Conservation (phyloP, 2,888 invertebrate genomes). For the Lasius fuliginosus region DNA sequence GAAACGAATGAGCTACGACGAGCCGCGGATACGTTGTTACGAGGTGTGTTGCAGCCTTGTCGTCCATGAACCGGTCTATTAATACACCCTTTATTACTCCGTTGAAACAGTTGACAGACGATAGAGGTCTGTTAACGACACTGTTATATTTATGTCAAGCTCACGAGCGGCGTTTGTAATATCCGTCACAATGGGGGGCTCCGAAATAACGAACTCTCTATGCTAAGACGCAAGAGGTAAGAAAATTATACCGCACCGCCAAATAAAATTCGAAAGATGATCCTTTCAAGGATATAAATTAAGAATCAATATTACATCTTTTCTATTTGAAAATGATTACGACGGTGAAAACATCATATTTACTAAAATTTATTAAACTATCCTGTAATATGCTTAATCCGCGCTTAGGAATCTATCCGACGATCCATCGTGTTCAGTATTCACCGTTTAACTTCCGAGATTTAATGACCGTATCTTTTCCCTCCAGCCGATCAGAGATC, state of each 20-base stretch:
- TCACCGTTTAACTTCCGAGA: background rate
- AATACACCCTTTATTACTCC: slow-evolving; percentile 52
- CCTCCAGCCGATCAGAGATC: background rate
- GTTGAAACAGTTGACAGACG: slow-evolving; percentile 51
- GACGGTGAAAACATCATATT: background rate
- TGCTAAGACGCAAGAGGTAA: slow-evolving; percentile 28
- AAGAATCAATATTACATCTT: slow-evolving; percentile 3
- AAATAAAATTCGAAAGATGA: slow-evolving; percentile 16
- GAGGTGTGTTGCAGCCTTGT: slow-evolving; percentile 44
- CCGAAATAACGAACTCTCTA: slow-evolving; percentile 4
- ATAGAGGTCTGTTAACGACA: slow-evolving; percentile 53
- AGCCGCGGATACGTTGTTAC: slow-evolving; percentile 39
- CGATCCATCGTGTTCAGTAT: background rate
- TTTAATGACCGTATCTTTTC: background rate
- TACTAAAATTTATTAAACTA: slow-evolving; percentile 23
- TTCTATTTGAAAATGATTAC: background rate
- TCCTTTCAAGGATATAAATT: slow-evolving; percentile 12
- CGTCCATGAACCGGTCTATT: slow-evolving; percentile 38
- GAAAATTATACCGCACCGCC: slow-evolving; percentile 28
- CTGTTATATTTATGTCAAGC: slow-evolving; percentile 42
- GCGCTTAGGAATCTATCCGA: slow-evolving; percentile 7
- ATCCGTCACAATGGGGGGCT: slow-evolving; percentile 11
- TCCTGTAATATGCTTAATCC: background rate
- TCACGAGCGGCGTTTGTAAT: slow-evolving; percentile 31
- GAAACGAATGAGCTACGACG: slow-evolving; percentile 44